Conservation (phyloP, 2,888 invertebrate genomes). For the Ceraclea dissimilis region DNA sequence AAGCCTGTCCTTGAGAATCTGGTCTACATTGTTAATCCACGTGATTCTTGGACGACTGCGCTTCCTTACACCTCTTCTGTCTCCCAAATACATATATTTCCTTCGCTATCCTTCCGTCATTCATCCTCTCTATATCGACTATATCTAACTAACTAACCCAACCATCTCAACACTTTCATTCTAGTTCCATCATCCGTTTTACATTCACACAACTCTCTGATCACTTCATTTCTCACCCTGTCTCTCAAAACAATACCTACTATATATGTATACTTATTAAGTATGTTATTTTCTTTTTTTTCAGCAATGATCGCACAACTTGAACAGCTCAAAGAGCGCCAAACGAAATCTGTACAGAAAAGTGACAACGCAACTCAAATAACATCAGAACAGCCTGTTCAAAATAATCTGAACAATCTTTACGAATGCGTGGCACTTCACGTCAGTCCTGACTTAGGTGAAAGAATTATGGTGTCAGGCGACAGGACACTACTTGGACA, state of each 20-base stretch:
- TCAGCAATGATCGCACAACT: constrained; percentile 66
- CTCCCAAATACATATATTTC: too few species aligned
- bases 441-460: constrained; percentile 73
- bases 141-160: too few species aligned
- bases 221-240: background rate
- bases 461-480: constrained; percentile 74
- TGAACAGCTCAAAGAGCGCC: constrained; percentile 53
- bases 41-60: too few species aligned
- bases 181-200: too few species aligned
- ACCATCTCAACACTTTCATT: too few species aligned
- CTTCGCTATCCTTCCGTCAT: too few species aligned
- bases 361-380: background rate
- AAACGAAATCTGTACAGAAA: constrained; percentile 17
- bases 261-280: background rate
- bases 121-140: too few species aligned
- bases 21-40: too few species aligned
- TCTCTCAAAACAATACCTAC: background rate
- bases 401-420: constrained; percentile 28
- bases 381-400: constrained; percentile 27
- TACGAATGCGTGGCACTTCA: constrained; percentile 76
- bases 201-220: too few species aligned
- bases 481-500: constrained; percentile 70
- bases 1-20: too few species aligned
- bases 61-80: too few species aligned
- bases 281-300: constrained; percentile 28